Evolutionary conservation across 2,797 vertebrate genomes (phyloP), one percentile per base, ranked within the genome.

Genomic region (Sphenodon punctatus): DNA sequence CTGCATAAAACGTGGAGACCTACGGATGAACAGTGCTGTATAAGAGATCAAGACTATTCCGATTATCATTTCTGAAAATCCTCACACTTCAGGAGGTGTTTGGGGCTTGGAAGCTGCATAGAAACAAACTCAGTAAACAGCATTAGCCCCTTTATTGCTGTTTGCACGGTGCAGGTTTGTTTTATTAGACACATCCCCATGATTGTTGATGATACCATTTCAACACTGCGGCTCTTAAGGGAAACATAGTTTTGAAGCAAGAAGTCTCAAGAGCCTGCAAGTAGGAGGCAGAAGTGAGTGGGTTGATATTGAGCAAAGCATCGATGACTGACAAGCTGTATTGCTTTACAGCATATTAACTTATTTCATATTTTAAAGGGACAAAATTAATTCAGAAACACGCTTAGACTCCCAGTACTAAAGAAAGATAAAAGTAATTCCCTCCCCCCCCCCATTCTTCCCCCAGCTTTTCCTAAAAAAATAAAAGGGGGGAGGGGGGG

Each of bases 351-450:
- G 89, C 77, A 42, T 91, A 82, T 91, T 91, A 85, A 56, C 92
- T 93, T 90, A 90, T 78, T 84, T 91, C 82, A 89, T 88, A 84
- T 86, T 80, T 89, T 85, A 76, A 88, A 91, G 82, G 65, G 25
- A 87, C 90, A 91, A 88, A 88, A 85, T 92, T 91, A 91, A 86
- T 79, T 93, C 84, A 79, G 67, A 75, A 79, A 51, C 10, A 45
- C 79, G 68, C 77, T 90, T 89, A 86, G 83, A 82, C 90, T 90
- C 76, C 82, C 84, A 67, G 70, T 73, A 91, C 84, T 79, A 76
- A 82, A 84, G 90, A 89, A 88, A 87, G 88, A 89, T 87, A 89
- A 61, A 39, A 45, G 45, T 48, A 32, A 12, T 51, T 39, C 34
- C 63, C 15, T 22, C 63, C n/a, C 78, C 88, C 77, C 84, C 65